A percentile compares a stretch with the other conserved stretches of the same genome.
phyloP scores from a whole-genome alignment of 2,113 vertebrate genomes.

The Neopipo cinnamomea region DNA sequence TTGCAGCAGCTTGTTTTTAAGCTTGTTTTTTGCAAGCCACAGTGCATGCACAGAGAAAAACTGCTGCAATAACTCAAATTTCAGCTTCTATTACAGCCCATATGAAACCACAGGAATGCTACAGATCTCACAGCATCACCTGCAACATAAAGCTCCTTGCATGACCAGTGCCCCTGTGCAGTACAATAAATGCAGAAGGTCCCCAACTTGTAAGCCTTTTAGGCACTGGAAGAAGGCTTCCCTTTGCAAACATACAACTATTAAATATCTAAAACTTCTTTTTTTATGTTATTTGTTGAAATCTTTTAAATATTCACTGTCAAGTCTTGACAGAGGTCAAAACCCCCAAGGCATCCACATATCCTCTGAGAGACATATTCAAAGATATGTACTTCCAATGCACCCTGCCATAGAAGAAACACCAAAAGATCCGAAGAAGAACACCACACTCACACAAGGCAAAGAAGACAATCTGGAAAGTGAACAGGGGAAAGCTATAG shows the following conservation, averaged over 20 bases:
- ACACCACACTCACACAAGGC: not conserved
- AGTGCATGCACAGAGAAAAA: not conserved
- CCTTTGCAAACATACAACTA: not conserved
- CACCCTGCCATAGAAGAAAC: not conserved
- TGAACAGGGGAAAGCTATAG: not conserved
- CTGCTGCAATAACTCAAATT: not conserved
- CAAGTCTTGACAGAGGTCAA: not conserved
- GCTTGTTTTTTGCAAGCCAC: not conserved
- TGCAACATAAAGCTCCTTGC: not conserved
- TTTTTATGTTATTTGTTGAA: not conserved
- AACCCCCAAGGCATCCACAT: not conserved
- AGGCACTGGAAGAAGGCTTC: not conserved
- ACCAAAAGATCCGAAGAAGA: not conserved
- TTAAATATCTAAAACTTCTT: not conserved
- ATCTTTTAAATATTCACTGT: not conserved
- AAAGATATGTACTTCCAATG: rapidly evolving
- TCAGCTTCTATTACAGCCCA: not conserved
- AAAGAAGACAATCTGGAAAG: not conserved
- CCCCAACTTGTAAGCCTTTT: not conserved
- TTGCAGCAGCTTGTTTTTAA: not conserved
- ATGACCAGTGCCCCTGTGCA: not conserved
- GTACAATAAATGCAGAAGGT: not conserved
- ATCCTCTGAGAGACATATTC: not conserved
- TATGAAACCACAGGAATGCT: not conserved
- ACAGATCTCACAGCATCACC: not conserved